Base-by-base conservation (phyloP, 2,797 vertebrate genomes). In the Antrozous pallidus region DNA sequence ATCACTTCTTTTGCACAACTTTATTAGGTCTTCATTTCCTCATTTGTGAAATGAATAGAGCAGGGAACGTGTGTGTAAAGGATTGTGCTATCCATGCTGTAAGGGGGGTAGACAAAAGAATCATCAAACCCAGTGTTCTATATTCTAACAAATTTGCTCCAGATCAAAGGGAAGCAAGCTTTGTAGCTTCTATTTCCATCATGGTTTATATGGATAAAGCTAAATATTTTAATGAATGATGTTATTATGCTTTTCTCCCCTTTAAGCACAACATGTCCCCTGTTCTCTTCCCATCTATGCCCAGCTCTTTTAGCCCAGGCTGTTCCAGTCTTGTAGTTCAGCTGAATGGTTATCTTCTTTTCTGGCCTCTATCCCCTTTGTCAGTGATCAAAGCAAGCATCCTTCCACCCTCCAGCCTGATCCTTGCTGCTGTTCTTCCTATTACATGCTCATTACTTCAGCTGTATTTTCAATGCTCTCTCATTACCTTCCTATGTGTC, bases 401-500 rank as follows among this genome's bases (percentile, higher is more conserved):
- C 51, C 61, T 95, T 96, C 49, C 40, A 65, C 93, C 75, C 63
- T 78, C 36, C 38, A 93, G 45, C 47, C 14, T 74, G 42, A 95
- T 98, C 71, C 54, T 75, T 4, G 12, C 85, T 96, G 86, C 96
- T 96, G 56, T 97, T 94, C 88, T 90, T 97, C 96, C 83, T 94
- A 65, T 95, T 95, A 93, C 90, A 95, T 95, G 94, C 93, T 98
- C 97, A 97, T 98, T 98, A 97, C 97, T 98, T 93, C 88, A 6
- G 95, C 97, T 97, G 96, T 96, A 97, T 98, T 98, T 98, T 98
- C 97, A 98, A 88, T 97, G 96, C 90, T 95, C 77, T 97, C 97
- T 97, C 97, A 97, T 97, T 98, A 97, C 95, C 93, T 97, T 95
- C 94, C 94, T 97, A 98, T 97, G 97, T 97, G 97, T 98, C 98